Conservation (phyloP, 2,888 invertebrate species). For the Oscheius onirici region DNA sequence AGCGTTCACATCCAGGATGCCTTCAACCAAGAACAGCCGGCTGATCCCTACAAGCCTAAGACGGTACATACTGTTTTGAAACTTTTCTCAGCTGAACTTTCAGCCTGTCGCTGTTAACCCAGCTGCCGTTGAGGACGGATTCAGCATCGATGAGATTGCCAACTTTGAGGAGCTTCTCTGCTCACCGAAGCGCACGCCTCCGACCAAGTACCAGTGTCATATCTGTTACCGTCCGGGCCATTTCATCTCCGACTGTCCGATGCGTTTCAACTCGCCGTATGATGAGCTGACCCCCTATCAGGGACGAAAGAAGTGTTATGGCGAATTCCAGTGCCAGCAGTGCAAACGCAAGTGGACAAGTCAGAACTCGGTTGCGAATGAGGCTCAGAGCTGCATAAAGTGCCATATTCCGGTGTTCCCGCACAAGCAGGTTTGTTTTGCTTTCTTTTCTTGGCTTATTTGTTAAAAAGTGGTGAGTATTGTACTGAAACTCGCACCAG, state of each 20-base stretch:
- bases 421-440: conserved; percentile 66
- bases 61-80: background rate
- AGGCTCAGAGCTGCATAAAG: conserved; percentile 70
- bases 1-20: conserved; percentile 49
- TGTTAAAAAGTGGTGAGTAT: no score
- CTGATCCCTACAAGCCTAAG: conserved; percentile 30
- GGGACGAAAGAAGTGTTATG: conserved; percentile 71
- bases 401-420: conserved; percentile 70
- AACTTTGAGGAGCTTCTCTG: conserved; percentile 68
- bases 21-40: conserved; percentile 38
- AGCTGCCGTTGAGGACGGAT: conserved; percentile 64
- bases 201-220: conserved; percentile 69
- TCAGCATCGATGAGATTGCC: conserved; percentile 66
- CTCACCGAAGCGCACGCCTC: conserved; percentile 70
- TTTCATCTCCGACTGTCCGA: conserved; percentile 69
- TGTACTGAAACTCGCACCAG: no score
- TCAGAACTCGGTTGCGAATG: conserved; percentile 70
- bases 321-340: conserved; percentile 64
- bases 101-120: conserved; percentile 20
- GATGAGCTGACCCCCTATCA: conserved; percentile 71
- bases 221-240: conserved; percentile 69
- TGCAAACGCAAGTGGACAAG: conserved; percentile 58
- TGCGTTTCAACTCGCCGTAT: conserved; percentile 69
- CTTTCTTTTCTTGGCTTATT: background rate
- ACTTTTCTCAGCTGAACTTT: background rate